Base-by-base conservation (phyloP, 2,113 vertebrate species). In the Syrrhaptes paradoxus region DNA sequence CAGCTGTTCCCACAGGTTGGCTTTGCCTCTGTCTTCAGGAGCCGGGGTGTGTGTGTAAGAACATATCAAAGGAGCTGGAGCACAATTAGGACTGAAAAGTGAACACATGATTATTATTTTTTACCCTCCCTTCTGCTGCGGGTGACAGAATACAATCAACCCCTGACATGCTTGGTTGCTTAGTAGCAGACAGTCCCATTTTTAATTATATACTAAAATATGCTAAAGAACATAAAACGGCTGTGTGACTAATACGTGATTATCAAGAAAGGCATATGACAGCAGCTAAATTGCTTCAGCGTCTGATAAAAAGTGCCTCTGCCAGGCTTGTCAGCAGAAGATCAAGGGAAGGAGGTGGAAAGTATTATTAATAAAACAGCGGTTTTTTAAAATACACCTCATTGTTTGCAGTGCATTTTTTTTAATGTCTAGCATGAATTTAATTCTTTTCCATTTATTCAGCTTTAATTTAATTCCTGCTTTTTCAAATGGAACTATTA, bases 181-280 rank as follows among this genome's bases (percentile, higher is more conserved):
- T 97, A 97, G 98, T 97, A 98, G 98, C 98, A 98, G 98, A 79
- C 97, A 97, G 97, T 66, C 96, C 80, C 95, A 85, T 97, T 97
- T 98, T 98, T 98, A 98, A 98, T 98, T 98, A 98, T 96, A 97
- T 78, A 97, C 96, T 97, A 98, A 98, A 98, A 97, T 97, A 98
- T 96, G 97, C 97, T 95, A 96, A 98, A 97, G 96, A 97, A 96
- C 95, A 97, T 95, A 96, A 97, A 97, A 92, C 70, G 67, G 95
- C 97, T 97, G 95, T 83, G 95, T 97, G 97, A 97, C 97, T 98
- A 97, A 98, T 97, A 96, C 32, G 26, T 96, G 96, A 96, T 57
- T 96, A 97, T 97, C 96, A 96, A 97, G 97, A 97, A 95, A 97
- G 97, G 96, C 97, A 95, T 90, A 84, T 97, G 97, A 98, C 98